A percentile compares a stretch with the other conserved stretches of the same genome.
These are phyloP conservation scores for Nymphalis c-album DNA, from an alignment of 2,888 invertebrate genomes.

Conservation along the genomic window DNA sequence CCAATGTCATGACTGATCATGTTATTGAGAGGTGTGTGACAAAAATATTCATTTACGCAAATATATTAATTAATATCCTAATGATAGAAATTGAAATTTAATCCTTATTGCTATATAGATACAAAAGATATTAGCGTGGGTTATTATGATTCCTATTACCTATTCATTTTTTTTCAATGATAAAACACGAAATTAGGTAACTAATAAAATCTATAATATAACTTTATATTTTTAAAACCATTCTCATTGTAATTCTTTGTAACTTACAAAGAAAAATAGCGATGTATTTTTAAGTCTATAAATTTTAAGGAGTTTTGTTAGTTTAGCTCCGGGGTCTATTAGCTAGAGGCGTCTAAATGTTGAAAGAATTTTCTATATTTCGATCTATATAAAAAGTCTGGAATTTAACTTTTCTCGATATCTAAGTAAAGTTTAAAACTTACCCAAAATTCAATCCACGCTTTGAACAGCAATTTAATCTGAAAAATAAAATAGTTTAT, in stretches of 20 bases:
- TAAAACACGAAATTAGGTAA: too few relatives aligned
- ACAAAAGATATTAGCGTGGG: too few relatives aligned
- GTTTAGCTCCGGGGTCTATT: background rate
- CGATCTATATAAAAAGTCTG: background rate
- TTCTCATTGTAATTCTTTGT: background rate
- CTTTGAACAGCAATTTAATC: conserved; percentile 26
- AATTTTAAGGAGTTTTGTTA: background rate
- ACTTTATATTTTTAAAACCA: background rate
- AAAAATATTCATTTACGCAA: background rate
- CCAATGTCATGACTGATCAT: conserved; percentile 28
- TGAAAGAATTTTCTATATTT: background rate
- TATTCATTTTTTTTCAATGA: too few relatives aligned
- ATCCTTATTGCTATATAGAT: too few relatives aligned
- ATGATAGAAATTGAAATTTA: background rate
- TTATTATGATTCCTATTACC: too few relatives aligned
- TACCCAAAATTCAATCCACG: conserved; percentile 30
- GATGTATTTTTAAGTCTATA: background rate
- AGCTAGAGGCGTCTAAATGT: background rate
- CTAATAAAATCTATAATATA: too few relatives aligned
- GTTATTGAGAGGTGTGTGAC: conserved; percentile 16
- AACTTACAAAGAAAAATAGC: conserved; percentile 2
- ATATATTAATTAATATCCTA: background rate
- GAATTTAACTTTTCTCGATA: background rate
- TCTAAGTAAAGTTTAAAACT: conserved; percentile 6
- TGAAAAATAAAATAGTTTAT: conserved; percentile 25